These are phyloP conservation scores for Pyralis farinalis DNA, from an alignment of 2,888 invertebrate species.

Conservation along the genomic window DNA sequence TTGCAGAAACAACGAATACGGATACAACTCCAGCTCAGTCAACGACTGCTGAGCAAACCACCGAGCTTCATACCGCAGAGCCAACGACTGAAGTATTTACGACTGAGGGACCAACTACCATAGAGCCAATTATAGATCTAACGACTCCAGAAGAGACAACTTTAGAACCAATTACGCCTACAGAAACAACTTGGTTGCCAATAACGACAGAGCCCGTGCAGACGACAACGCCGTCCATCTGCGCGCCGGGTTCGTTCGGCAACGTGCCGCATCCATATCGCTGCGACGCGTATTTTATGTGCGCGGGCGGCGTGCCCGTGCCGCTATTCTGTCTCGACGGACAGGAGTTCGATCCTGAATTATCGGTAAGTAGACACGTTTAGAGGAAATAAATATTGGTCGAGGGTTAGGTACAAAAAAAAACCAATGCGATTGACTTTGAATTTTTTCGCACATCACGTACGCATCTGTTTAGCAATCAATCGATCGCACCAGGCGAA, in stretches of 20 bases:
- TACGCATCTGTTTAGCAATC: no score
- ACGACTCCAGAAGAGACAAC: conserved; percentile 6
- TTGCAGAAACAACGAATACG: neutral
- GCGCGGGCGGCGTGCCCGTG: conserved; percentile 24
- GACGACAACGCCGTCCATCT: conserved; percentile 13
- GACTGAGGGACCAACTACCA: no score
- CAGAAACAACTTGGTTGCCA: neutral
- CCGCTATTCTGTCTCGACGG: conserved; percentile 25
- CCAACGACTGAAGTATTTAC: no score
- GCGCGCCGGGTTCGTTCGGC: conserved; percentile 27
- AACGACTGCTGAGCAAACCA: no score
- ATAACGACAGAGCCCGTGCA: conserved; percentile 10
- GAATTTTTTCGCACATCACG: no score
- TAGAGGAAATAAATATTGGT: no score
- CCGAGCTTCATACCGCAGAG: no score
- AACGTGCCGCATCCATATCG: conserved; percentile 28
- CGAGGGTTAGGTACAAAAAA: no score
- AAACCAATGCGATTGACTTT: no score
- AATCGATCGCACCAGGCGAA: conserved; percentile 25
- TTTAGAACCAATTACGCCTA: neutral
- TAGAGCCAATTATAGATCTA: neutral
- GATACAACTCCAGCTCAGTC: conserved; percentile 16
- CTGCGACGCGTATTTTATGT: conserved; percentile 34
- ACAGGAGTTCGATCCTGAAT: conserved; percentile 28
- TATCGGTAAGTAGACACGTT: conserved; percentile 18